Evolutionary conservation across 2,113 vertebrate genomes (phyloP), one percentile per base, ranked within the genome.

Genomic region (Sciurus niger): DNA sequence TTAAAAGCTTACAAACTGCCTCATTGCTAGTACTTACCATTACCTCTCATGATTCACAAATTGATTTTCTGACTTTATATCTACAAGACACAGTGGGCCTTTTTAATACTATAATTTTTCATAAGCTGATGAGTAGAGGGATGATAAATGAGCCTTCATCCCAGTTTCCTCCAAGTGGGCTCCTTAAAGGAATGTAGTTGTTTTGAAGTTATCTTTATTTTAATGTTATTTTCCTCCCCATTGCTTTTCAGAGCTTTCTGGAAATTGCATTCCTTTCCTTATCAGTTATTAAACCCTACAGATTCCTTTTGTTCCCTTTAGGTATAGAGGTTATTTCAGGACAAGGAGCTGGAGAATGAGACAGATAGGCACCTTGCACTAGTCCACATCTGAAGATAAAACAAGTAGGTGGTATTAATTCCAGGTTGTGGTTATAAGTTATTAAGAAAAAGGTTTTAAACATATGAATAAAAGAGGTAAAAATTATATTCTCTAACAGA

Each of bases 51-150:
- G 89, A 98, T 96, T 97, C 95, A 93, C 32, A 97, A 92, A 98
- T 97, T 83, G 95, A 98, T 98, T 98, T 98, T 98, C 97, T 98
- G 93, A 82, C 87, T 93, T 97, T 97, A 77, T 98, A 98, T 98
- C 97, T 98, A 84, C 91, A 93, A 97, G 96, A 98, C 94, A 11
- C 90, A 98, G 90, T 83, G 22, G 67, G 67, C 37, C 91, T 98
- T 97, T 96, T 46, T 97, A 98, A 98, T 93, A 94, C 92, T 18
- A 40, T 89, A 48, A 96, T 97, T 98, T 98, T 97, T 98, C 95
- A 98, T 97, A 98, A 98, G 37, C 16, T 87, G 85, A 96, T 98
- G 97, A 98, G 58, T 95, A 96, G 92, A n/a, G 65, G 48, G 43
- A 93, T 97, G 94, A 98, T 98, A 98, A 98, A 98, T 87, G 97